These are phyloP conservation scores for Orbicella faveolata DNA, from an alignment of 64 coral and sea anemone species.

Conservation along the genomic window DNA sequence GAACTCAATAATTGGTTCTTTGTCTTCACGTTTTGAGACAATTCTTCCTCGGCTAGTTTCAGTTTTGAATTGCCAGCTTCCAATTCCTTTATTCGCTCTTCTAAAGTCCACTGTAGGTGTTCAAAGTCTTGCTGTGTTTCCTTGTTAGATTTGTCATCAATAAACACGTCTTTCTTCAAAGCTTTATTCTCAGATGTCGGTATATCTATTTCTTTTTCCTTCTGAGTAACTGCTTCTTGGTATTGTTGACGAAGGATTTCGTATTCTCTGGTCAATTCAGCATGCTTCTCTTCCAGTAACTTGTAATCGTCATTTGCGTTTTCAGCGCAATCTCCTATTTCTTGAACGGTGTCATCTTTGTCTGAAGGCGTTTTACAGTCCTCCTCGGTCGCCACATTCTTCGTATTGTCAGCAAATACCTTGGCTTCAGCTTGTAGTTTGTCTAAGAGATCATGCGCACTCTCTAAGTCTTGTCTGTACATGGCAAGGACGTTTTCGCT, in stretches of 20 bases:
- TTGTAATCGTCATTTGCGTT: conserved; percentile 17
- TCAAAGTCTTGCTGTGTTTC: not conserved
- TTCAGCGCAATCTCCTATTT: conserved; percentile 6
- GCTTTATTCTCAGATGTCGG: not conserved
- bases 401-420: not conserved
- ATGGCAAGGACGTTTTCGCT: conserved; percentile 50
- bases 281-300: conserved; percentile 39
- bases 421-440: conserved; percentile 15
- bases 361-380: conserved; percentile 36
- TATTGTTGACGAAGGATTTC: conserved; percentile 25
- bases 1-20: not conserved
- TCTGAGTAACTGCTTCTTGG: conserved; percentile 10
- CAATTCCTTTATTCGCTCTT: conserved; percentile 13
- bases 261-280: conserved; percentile 41
- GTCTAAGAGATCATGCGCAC: conserved; percentile 38
- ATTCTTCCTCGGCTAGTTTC: not conserved
- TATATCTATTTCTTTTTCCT: not conserved
- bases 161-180: not conserved
- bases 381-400: not conserved
- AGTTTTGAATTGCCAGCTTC: conserved; percentile 9
- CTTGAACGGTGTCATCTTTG: conserved; percentile 36
- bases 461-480: conserved; percentile 63
- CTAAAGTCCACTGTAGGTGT: not conserved
- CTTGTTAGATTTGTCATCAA: not conserved
- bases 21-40: not conserved